A percentile compares a stretch with the other conserved stretches of the same genome.
Conservation (phyloP, 2,888 invertebrate genomes). For the Cyrtodaria siliqua region DNA sequence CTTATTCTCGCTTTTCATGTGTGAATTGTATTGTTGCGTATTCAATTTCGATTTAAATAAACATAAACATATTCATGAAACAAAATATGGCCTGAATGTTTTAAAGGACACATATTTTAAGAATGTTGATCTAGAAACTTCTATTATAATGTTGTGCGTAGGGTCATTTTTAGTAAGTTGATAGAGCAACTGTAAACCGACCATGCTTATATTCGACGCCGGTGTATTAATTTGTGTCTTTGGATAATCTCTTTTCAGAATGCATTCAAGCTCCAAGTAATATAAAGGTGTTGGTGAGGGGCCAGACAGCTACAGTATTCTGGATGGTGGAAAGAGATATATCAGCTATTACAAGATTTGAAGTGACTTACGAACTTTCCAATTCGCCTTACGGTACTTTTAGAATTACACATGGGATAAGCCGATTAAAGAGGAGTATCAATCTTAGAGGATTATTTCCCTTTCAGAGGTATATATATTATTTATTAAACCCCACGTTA, state of each 20-base stretch:
- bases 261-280: slow-evolving; percentile 31
- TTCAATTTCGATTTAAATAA: no score
- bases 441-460: slow-evolving; percentile 47
- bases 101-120: no score
- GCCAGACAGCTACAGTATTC: slow-evolving; percentile 34
- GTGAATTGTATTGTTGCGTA: no score
- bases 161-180: no score
- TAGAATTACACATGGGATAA: slow-evolving; percentile 51
- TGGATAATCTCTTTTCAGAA: slow-evolving; percentile 43
- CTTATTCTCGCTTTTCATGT: no score
- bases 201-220: no score
- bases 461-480: slow-evolving; percentile 40
- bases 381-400: slow-evolving; percentile 42
- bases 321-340: slow-evolving; percentile 40
- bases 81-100: no score
- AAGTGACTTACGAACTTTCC: slow-evolving; percentile 46
- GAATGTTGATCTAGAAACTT: no score
- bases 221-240: no score
- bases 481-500: background rate
- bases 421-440: slow-evolving; percentile 32
- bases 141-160: no score
- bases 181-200: no score
- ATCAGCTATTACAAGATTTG: slow-evolving; percentile 30
- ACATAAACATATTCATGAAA: no score
- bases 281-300: slow-evolving; percentile 39